Evolutionary conservation across 2,113 vertebrate genomes (phyloP).

Genomic region (Sminthopsis crassicaudata): DNA sequence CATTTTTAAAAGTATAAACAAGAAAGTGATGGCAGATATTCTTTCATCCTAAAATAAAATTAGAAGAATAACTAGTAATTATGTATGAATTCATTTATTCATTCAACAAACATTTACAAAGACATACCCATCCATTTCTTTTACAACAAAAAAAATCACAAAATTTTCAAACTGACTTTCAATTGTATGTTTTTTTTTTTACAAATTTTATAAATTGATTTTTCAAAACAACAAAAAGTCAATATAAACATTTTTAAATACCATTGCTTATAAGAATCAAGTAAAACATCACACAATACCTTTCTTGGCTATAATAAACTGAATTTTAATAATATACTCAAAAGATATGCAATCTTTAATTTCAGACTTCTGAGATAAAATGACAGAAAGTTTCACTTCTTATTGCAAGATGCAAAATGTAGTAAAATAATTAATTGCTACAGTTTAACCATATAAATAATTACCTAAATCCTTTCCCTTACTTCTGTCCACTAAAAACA

Average conservation of each 20-base stretch:
- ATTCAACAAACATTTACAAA: neutral
- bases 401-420: neutral
- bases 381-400: neutral
- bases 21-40: neutral
- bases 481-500: neutral
- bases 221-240: neutral
- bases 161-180: neutral
- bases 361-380: neutral
- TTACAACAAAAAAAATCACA: constrained; percentile 13
- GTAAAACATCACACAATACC: constrained; percentile 12
- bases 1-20: neutral
- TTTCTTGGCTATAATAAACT: neutral
- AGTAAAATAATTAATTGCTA: neutral
- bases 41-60: neutral
- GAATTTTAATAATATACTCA: neutral
- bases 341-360: fast-evolving
- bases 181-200: constrained; percentile 44
- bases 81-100: neutral
- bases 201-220: constrained; percentile 10
- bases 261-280: neutral
- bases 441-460: neutral
- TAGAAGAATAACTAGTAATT: neutral
- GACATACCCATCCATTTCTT: neutral
- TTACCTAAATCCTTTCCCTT: neutral
- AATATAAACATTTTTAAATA: neutral